Evolutionary conservation across 2,797 vertebrate species (phyloP).

Genomic region (Anabacerthia variegaticeps): DNA sequence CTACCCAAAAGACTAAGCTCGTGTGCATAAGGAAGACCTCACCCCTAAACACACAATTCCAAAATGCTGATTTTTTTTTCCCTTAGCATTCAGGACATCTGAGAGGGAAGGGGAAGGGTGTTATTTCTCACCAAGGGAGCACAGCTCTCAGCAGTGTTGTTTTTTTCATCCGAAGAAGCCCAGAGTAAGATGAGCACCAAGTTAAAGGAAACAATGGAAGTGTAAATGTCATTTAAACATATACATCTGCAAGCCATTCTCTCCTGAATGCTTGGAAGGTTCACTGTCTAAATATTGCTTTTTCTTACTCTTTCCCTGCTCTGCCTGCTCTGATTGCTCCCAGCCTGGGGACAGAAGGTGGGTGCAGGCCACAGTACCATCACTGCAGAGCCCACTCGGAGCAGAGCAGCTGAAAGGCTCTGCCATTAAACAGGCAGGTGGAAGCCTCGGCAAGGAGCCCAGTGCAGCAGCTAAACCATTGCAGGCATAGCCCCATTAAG

Average conservation of each 20-base stretch:
- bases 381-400: neutral
- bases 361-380: neutral
- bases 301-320: constrained; percentile 52
- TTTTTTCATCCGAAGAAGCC: constrained; percentile 55
- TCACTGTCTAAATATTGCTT: constrained; percentile 72
- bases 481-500: constrained; percentile 48
- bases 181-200: constrained; percentile 63
- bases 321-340: constrained; percentile 61
- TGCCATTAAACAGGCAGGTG: constrained; percentile 69
- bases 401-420: constrained; percentile 8
- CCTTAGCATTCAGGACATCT: neutral
- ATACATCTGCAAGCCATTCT: constrained; percentile 79
- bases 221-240: constrained; percentile 69
- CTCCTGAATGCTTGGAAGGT: constrained; percentile 68
- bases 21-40: neutral
- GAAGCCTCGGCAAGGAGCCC: constrained; percentile 60
- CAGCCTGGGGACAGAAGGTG: constrained; percentile 54
- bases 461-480: constrained; percentile 54
- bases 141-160: neutral
- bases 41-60: neutral
- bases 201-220: constrained; percentile 73
- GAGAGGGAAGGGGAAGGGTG: constrained; percentile 39
- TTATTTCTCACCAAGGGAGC: constrained; percentile 52
- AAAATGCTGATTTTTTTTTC: neutral
- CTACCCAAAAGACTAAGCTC: neutral